These are phyloP conservation scores for Xenops minutus DNA, from an alignment of 2,797 vertebrate species.

Conservation along the genomic window DNA sequence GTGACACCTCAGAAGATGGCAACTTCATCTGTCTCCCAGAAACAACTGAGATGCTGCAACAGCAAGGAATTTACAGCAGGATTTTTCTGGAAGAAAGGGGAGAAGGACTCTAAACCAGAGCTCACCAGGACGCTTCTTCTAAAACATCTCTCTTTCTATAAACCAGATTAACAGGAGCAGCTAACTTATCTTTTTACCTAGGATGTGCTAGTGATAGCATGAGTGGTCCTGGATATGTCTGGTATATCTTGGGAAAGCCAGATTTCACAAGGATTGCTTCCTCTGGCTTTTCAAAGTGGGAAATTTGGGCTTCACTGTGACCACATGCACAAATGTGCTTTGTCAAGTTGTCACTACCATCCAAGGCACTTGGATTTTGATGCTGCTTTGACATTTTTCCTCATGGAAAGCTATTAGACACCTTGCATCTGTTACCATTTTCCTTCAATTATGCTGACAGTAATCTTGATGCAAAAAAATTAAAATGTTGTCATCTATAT, in stretches of 20 bases:
- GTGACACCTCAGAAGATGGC: background rate
- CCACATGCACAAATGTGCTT: background rate
- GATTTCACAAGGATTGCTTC: background rate
- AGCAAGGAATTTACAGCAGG: background rate
- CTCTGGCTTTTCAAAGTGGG: background rate
- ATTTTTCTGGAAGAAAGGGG: background rate
- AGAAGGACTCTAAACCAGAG: background rate
- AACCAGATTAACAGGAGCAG: background rate
- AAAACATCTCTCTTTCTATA: background rate
- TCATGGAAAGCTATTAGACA: background rate
- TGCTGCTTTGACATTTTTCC: background rate
- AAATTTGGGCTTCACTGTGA: background rate
- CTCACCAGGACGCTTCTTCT: fast-evolving
- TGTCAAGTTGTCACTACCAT: background rate
- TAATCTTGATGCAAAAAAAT: background rate
- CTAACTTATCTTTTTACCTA: fast-evolving
- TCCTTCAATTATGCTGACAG: background rate
- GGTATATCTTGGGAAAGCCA: background rate
- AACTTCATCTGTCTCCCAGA: background rate
- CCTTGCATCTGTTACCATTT: background rate
- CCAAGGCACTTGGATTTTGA: background rate
- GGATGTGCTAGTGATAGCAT: background rate
- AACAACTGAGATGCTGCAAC: background rate
- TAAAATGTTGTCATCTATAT: background rate
- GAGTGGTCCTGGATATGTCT: background rate